Evolutionary conservation across 2,888 invertebrate species (phyloP).

Genomic region (Drosophila anceps): DNA sequence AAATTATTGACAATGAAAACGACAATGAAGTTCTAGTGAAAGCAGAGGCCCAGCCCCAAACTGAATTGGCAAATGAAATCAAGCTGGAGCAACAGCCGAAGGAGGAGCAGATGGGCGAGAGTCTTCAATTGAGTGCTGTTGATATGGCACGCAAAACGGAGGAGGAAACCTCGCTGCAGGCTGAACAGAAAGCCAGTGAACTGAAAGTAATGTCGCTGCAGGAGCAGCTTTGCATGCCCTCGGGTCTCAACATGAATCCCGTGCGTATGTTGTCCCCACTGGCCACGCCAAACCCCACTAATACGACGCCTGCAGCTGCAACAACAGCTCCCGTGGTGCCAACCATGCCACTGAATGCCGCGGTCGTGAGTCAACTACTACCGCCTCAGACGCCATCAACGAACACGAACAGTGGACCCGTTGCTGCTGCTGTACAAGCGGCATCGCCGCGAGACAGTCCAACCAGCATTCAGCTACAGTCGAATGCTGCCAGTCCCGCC

Average conservation of each 20-base stretch:
- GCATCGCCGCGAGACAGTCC: conserved; percentile 85
- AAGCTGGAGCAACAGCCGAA: conserved; percentile 70
- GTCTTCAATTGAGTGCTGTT: conserved; percentile 36
- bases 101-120: conserved; percentile 64
- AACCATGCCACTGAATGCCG: conserved; percentile 24
- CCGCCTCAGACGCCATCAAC: conserved; percentile 51
- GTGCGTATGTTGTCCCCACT: conserved; percentile 84
- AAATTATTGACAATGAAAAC: conserved; percentile 78
- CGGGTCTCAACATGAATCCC: conserved; percentile 85
- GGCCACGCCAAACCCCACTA: conserved; percentile 82
- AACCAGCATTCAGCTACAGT: conserved; percentile 84
- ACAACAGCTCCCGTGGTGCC: conserved; percentile 25
- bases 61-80: conserved; percentile 50
- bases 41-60: conserved; percentile 49
- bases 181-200: conserved; percentile 81
- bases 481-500: conserved; percentile 85
- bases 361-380: conserved; percentile 38
- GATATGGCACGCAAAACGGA: conserved; percentile 72
- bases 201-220: conserved; percentile 84
- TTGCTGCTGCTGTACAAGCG: conserved; percentile 44
- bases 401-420: conserved; percentile 13
- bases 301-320: conserved; percentile 48
- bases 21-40: conserved; percentile 58
- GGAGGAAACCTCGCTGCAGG: conserved; percentile 67
- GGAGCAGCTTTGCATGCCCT: conserved; percentile 84